Evolutionary conservation across 2,113 vertebrate genomes (phyloP).

Genomic region (Petrocephalus microphthalmus): DNA sequence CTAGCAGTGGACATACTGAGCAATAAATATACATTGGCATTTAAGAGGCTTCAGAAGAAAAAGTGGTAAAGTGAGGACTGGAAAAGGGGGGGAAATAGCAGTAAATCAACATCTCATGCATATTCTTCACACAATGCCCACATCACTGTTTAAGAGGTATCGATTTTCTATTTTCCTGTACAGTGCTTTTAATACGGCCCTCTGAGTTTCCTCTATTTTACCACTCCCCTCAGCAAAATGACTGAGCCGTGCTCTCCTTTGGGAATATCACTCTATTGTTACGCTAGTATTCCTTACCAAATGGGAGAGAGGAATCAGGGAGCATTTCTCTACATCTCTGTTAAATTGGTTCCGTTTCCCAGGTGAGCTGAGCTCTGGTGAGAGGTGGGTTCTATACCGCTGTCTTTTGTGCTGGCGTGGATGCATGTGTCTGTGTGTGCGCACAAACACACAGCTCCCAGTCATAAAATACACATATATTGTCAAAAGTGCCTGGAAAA

Average conservation of each 20-base stretch:
- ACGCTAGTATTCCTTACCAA: constrained; percentile 4
- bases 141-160: not conserved
- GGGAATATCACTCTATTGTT: constrained; percentile 3
- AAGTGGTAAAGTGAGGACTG: not conserved
- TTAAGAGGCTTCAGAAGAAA: not conserved
- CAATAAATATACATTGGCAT: not conserved
- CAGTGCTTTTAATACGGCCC: not conserved
- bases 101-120: constrained; percentile 2
- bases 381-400: not conserved
- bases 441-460: not conserved
- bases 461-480: not conserved
- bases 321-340: constrained; percentile 4
- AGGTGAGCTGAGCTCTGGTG: not conserved
- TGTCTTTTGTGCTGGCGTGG: not conserved
- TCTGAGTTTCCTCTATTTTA: constrained; percentile 5
- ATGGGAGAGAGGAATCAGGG: not conserved
- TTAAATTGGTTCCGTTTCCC: constrained; percentile 9
- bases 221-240: constrained; percentile 1
- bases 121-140: not conserved
- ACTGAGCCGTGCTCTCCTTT: not conserved
- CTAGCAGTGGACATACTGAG: not conserved
- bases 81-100: not conserved
- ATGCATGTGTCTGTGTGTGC: not conserved
- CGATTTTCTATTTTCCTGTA: not conserved
- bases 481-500: not conserved